Evolutionary conservation across 2,888 invertebrate species (phyloP), one percentile per base, ranked within the genome.

Genomic region (Apamea anceps): DNA sequence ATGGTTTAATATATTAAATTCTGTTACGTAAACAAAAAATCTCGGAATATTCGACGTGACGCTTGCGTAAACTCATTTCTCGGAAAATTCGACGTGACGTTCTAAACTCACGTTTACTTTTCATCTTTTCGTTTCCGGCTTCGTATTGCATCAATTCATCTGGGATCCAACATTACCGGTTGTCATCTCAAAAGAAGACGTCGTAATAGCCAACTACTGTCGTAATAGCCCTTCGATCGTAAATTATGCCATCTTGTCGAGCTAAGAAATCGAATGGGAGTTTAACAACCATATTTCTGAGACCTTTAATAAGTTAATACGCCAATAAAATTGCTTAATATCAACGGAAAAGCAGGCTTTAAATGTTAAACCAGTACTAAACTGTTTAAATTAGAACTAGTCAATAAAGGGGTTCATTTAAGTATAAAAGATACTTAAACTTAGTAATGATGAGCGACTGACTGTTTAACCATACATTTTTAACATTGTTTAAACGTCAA

Each of bases 241-340:
- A 78, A 82, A 82, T 72, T 67, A 62, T 62, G 3, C 15, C 62
- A 79, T 62, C 28, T 72, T 67, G 15, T 68, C 15, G 5, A n/a
- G 67, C 51, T 62, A 48, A 65, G 65, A 79, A 77, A 74, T 72
- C 45, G 7, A 65, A 73, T 63, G 28, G 37, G 4, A 75, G 15
- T 72, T 79, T 72, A 76, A 71, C 45, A 21, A 71, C 66, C 42
- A n/a, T 73, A 71, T 82, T 82, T 73, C 74, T 72, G 32, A 65
- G 63, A 73, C 60, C 67, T 32, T 45, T 68, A 74, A 82, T 77
- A 85, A 82, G 65, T 83, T 85, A 80, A 77, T 76, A 70, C 54
- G 57, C 5, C 32, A 18, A 77, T 83, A 70, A 85, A 73, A 77
- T 77, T 60, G 72, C 63, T 67, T 67, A 57, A 77, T 15, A 57